Percentiles rank a stretch among this genome's conserved stretches.
These are phyloP conservation scores for Apodemus agrarius DNA, from an alignment of 2,797 vertebrate species.

Conservation along the genomic window DNA sequence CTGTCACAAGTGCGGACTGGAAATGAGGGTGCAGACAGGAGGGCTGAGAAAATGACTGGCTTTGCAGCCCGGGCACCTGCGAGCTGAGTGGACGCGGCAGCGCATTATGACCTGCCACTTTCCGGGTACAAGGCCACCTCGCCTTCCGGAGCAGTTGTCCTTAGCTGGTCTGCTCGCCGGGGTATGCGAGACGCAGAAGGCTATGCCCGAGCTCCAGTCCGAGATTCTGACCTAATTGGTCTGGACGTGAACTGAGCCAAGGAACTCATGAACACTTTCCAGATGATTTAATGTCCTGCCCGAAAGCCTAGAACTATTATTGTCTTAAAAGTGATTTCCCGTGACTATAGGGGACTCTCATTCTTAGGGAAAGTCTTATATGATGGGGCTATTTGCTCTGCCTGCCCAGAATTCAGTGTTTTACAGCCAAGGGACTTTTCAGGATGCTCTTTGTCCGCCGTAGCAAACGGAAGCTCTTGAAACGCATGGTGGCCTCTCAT, in stretches of 20 bases:
- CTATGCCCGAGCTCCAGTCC: neutral
- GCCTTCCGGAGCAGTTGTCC: neutral
- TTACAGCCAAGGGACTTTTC: neutral
- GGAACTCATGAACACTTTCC: neutral
- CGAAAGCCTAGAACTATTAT: neutral
- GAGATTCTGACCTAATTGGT: neutral
- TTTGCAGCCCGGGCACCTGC: neutral
- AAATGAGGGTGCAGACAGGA: neutral
- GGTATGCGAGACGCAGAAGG: neutral
- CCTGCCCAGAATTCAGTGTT: neutral
- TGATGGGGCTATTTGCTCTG: neutral
- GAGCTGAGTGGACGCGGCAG: neutral
- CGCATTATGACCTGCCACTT: neutral
- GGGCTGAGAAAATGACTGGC: neutral
- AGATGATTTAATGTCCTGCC: slow-evolving; percentile 8
- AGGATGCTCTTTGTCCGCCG: neutral
- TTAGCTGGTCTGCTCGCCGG: neutral
- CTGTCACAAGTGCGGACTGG: neutral
- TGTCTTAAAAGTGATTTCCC: neutral
- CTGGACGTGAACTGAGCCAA: neutral
- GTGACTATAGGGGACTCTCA: neutral
- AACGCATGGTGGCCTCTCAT: neutral
- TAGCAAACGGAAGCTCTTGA: neutral
- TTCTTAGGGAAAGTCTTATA: neutral
- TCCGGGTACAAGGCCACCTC: accelerated